phyloP scores from a whole-genome alignment of 35 echinoderm and acorn worm species.

The Acanthaster planci region DNA sequence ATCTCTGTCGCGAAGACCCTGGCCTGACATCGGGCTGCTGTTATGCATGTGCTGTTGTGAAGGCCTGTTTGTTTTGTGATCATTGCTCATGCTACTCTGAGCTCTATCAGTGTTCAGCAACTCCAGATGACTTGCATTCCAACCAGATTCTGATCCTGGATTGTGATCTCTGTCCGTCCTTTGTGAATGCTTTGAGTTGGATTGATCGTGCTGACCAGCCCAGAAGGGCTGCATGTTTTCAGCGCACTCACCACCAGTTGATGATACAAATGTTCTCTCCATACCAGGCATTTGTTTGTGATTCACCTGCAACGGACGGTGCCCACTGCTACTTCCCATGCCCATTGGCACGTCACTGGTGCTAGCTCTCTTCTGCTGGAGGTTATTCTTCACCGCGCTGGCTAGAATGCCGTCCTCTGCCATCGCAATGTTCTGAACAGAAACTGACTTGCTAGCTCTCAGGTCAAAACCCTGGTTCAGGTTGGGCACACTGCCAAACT shows the following conservation, averaged over 20 bases:
- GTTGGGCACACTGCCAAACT: conserved; percentile 52
- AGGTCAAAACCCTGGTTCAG: conserved; percentile 21
- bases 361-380: neutral
- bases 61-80: neutral
- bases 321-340: neutral
- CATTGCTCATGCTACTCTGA: conserved; percentile 3
- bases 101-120: conserved; percentile 30
- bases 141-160: conserved; percentile 22
- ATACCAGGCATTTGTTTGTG: neutral
- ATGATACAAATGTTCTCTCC: neutral
- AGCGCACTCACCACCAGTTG: neutral
- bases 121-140: conserved; percentile 39
- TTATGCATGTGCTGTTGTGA: conserved; percentile 19
- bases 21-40: neutral
- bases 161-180: too few relatives aligned
- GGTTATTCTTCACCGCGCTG: conserved; percentile 25
- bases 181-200: neutral
- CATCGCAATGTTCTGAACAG: neutral
- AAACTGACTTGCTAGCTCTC: neutral
- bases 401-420: neutral
- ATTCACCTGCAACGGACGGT: neutral
- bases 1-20: conserved; percentile 28
- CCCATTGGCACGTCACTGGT: neutral
- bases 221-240: neutral
- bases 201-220: neutral